Conservation (phyloP, 2,113 vertebrate species). For the Chascanopsetta lugubris region DNA sequence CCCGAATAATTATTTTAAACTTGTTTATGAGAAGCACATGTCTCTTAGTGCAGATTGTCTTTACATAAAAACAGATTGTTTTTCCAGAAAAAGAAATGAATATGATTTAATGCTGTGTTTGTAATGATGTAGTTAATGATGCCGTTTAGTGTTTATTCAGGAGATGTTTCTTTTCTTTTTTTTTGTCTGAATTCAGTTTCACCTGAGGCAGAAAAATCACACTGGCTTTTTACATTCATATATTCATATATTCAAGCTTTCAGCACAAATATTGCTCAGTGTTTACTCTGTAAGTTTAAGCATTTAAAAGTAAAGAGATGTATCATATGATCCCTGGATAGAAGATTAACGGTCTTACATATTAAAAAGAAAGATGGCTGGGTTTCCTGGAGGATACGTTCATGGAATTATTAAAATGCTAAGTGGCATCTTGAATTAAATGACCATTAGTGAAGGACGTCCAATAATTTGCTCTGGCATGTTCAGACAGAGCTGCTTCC, state of each 20-base stretch:
- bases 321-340: neutral
- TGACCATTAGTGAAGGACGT: neutral
- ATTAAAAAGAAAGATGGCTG: conserved; percentile 16
- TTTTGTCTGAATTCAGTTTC: neutral
- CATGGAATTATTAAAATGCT: conserved; percentile 2
- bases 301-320: neutral
- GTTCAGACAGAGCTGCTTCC: neutral
- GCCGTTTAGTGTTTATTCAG: no score
- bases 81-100: no score
- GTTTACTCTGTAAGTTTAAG: conserved; percentile 12
- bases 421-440: no score
- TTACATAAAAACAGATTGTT: no score
- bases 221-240: conserved; percentile 37
- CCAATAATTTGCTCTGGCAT: neutral
- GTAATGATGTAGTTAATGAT: no score
- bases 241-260: conserved; percentile 41
- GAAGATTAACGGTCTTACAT: no score
- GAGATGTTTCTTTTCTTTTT: neutral
- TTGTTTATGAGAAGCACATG: no score
- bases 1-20: no score
- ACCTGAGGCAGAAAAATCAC: conserved; percentile 31
- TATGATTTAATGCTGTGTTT: no score
- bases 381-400: neutral
- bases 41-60: no score
- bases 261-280: conserved; percentile 39